Evolutionary conservation across 64 coral and sea anemone species (phyloP).

Genomic region (Pachyseris speciosa): DNA sequence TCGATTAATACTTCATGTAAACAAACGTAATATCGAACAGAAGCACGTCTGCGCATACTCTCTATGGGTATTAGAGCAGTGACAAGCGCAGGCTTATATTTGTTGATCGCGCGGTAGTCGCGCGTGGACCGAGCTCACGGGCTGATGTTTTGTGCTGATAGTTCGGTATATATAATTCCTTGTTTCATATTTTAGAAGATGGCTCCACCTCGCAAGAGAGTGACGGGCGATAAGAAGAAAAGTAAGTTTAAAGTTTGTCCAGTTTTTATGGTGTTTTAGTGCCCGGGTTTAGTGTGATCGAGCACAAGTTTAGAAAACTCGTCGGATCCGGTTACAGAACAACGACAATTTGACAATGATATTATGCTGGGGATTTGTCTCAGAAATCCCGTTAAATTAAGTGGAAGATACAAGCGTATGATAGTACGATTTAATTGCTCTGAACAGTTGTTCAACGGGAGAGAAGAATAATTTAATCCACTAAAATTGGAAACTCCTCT

Average conservation of each 20-base stretch:
- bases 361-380: neutral
- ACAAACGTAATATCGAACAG: too few species aligned
- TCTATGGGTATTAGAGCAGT: too few species aligned
- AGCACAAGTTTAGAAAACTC: neutral
- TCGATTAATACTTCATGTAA: too few species aligned
- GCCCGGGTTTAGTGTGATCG: neutral
- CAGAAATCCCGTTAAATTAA: neutral
- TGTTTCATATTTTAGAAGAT: constrained; percentile 11
- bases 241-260: constrained; percentile 13
- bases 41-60: neutral
- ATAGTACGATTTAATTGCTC: too few species aligned
- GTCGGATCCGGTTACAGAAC: too few species aligned
- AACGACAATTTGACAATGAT: neutral
- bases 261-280: neutral
- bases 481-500: too few species aligned
- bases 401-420: too few species aligned
- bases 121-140: neutral
- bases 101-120: neutral
- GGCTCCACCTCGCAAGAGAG: constrained; percentile 73
- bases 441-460: too few species aligned
- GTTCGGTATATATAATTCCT: neutral
- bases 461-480: too few species aligned
- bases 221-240: constrained; percentile 50
- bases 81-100: neutral
- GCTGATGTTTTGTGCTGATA: neutral